Evolutionary conservation across 2,797 vertebrate genomes (phyloP).

Genomic region (Furcifer pardalis): DNA sequence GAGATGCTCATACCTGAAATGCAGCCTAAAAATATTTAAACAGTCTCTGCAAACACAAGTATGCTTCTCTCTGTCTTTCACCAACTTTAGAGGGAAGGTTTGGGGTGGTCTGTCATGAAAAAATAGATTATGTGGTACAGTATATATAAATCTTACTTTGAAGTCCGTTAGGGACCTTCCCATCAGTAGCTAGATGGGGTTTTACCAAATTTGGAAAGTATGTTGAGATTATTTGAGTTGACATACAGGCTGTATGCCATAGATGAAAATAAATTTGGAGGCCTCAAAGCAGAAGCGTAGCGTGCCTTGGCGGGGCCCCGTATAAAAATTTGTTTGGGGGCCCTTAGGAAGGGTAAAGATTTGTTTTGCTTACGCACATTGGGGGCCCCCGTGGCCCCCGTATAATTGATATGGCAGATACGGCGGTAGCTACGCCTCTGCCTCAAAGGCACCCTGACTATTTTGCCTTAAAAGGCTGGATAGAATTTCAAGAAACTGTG

Average conservation of each 20-base stretch:
- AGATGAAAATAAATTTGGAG: not conserved
- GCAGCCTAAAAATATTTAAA: not conserved
- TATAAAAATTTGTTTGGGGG: too few species aligned
- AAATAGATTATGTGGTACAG: not conserved
- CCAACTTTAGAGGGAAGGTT: not conserved
- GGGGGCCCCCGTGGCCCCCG: too few species aligned
- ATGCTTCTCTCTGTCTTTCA: not conserved
- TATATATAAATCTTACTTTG: not conserved
- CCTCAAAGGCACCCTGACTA: not conserved
- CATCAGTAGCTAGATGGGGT: not conserved
- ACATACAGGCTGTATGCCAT: not conserved
- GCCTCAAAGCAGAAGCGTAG: too few species aligned
- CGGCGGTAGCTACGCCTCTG: too few species aligned
- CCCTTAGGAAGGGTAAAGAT: too few species aligned
- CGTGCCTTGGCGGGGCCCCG: too few species aligned
- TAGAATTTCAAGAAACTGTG: too few species aligned
- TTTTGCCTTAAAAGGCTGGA: not conserved
- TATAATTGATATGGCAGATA: too few species aligned
- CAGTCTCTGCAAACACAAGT: not conserved
- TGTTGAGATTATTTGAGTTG: not conserved
- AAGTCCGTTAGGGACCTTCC: not conserved
- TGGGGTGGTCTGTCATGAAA: not conserved
- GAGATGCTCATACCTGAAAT: not conserved
- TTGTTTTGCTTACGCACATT: too few species aligned
- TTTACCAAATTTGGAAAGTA: not conserved